phyloP scores from a whole-genome alignment of 1,140 invertebrate species.

The Thaumetopoea pityocampa region DNA sequence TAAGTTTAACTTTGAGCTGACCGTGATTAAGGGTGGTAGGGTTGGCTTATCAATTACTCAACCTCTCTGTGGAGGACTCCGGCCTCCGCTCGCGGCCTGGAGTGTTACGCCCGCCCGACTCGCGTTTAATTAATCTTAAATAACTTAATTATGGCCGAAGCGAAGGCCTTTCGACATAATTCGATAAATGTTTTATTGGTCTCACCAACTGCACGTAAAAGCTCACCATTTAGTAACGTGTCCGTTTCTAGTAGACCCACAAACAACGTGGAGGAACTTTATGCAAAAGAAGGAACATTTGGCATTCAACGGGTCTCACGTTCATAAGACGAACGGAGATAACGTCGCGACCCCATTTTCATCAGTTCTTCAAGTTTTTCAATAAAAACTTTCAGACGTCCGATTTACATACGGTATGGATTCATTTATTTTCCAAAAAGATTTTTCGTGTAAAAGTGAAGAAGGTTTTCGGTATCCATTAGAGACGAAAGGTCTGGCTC shows the following conservation, averaged over 20 bases:
- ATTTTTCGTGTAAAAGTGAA: slow-evolving; percentile 54
- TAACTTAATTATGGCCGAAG: slow-evolving; percentile 50
- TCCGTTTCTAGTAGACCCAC: slow-evolving; percentile 2
- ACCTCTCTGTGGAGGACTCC: slow-evolving; percentile 27
- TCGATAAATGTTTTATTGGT: slow-evolving; percentile 22
- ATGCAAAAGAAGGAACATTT: slow-evolving; percentile 32
- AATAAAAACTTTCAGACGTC: slow-evolving; percentile 71
- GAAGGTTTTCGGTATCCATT: slow-evolving; percentile 58
- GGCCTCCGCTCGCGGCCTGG: slow-evolving; percentile 17
- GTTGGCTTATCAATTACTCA: slow-evolving; percentile 56
- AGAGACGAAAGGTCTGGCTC: slow-evolving; percentile 49
- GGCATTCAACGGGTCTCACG: slow-evolving; percentile 40
- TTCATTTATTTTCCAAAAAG: slow-evolving; percentile 65
- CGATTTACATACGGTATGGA: slow-evolving; percentile 70
- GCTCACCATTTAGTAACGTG: neutral
- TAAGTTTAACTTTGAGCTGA: slow-evolving; percentile 31
- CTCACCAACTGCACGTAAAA: slow-evolving; percentile 1
- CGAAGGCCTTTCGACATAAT: slow-evolving; percentile 31
- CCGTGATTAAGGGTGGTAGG: slow-evolving; percentile 38
- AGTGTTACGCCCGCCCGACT: slow-evolving; percentile 24
- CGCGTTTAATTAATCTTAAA: slow-evolving; percentile 52
- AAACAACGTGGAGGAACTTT: slow-evolving; percentile 21
- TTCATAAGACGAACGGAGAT: slow-evolving; percentile 47
- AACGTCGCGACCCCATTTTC: slow-evolving; percentile 57
- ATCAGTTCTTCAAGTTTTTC: slow-evolving; percentile 72